A percentile compares a stretch with the other conserved stretches of the same genome.
These are phyloP conservation scores for Catajapyx aquilonaris DNA, from an alignment of 1,140 invertebrate species.

Conservation along the genomic window DNA sequence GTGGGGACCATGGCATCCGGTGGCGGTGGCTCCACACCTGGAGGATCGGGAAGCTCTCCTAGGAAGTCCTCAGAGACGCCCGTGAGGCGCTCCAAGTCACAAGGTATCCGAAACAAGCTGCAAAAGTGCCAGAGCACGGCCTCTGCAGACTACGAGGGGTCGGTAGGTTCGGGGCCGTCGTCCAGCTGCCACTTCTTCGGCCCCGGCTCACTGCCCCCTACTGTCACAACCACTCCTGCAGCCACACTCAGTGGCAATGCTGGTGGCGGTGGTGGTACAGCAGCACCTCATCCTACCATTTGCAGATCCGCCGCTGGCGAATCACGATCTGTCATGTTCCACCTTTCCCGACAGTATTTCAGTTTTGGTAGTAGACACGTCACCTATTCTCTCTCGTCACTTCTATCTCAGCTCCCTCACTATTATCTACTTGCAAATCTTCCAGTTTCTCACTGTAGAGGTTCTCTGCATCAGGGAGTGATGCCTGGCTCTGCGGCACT, in stretches of 20 bases:
- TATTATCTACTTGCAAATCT: no score
- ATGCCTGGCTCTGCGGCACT: no score
- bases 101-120: constrained; percentile 67
- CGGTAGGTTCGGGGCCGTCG: constrained; percentile 18
- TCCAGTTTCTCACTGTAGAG: no score
- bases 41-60: constrained; percentile 15
- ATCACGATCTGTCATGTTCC: constrained; percentile 31
- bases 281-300: constrained; percentile 12
- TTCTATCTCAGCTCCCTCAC: no score
- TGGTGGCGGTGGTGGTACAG: constrained; percentile 12
- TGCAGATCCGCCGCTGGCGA: constrained; percentile 18
- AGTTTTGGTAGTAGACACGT: constrained; percentile 73
- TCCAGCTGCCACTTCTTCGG: constrained; percentile 22
- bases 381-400: constrained; percentile 13
- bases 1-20: constrained; percentile 10
- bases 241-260: constrained; percentile 10
- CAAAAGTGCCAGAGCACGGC: constrained; percentile 66
- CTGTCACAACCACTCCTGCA: constrained; percentile 5
- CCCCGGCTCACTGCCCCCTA: constrained; percentile 13
- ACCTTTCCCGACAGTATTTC: constrained; percentile 68
- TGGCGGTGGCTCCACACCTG: constrained; percentile 9
- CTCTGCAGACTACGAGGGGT: constrained; percentile 39
- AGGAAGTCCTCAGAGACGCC: constrained; percentile 20
- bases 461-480: no score
- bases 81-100: constrained; percentile 51